phyloP scores from a whole-genome alignment of 1,140 invertebrate genomes.

The Zelostemma sp. region DNA sequence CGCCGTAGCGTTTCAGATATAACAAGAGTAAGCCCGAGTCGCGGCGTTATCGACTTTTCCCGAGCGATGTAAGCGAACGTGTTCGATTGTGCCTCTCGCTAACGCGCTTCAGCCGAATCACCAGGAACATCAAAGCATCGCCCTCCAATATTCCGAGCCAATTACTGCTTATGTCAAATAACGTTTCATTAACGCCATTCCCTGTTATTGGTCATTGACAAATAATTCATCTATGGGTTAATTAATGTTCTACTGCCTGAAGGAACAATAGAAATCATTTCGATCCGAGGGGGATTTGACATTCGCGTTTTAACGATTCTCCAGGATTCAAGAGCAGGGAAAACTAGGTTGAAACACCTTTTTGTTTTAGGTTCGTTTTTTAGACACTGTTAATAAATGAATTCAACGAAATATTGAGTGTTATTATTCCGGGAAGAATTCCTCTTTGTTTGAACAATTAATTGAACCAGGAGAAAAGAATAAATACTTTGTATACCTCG shows the following conservation, averaged over 20 bases:
- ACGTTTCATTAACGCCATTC: background rate
- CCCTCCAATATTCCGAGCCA: background rate
- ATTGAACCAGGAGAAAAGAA: too few species aligned
- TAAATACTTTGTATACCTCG: too few species aligned
- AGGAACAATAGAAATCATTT: too few species aligned
- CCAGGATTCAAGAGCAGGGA: too few species aligned
- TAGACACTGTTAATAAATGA: too few species aligned
- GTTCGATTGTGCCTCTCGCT: slow-evolving; percentile 8
- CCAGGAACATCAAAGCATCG: slow-evolving; percentile 1
- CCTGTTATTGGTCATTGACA: background rate
- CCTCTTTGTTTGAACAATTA: too few species aligned
- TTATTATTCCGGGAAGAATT: too few species aligned
- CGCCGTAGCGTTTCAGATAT: slow-evolving; percentile 19
- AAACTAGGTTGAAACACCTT: too few species aligned
- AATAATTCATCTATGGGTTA: background rate
- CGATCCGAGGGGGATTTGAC: too few species aligned
- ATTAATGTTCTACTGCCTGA: background rate
- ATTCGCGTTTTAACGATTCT: too few species aligned
- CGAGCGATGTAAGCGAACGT: slow-evolving; percentile 6
- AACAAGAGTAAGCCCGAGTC: background rate
- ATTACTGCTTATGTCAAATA: background rate
- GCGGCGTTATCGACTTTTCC: slow-evolving; percentile 38
- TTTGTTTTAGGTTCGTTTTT: too few species aligned
- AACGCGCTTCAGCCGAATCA: background rate
- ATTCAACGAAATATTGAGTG: too few species aligned